Conservation (phyloP, 2,113 vertebrate genomes). For the Climacteris rufus region DNA sequence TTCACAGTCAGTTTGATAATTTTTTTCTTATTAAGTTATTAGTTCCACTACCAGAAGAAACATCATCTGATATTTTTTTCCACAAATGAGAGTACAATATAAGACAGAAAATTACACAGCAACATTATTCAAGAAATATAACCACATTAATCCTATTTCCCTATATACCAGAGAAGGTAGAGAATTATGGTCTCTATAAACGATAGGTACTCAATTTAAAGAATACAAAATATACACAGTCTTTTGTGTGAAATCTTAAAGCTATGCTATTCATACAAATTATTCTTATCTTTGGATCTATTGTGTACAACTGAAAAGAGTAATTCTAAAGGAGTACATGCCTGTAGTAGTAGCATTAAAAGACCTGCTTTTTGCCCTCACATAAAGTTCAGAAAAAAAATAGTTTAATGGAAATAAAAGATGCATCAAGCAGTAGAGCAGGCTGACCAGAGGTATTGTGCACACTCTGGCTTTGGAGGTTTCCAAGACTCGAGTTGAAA, state of each 20-base stretch:
- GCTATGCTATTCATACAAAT: background rate
- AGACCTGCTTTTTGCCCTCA: rapidly evolving
- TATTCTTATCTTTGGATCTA: background rate
- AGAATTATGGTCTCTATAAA: background rate
- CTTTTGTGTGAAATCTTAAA: background rate
- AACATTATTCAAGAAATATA: background rate
- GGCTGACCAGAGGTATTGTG: background rate
- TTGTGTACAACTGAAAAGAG: background rate
- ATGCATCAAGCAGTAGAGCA: background rate
- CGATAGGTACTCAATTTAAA: background rate
- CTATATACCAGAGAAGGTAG: background rate
- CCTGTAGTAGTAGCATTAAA: background rate
- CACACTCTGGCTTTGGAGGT: background rate
- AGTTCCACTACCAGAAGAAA: background rate
- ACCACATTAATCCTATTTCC: background rate
- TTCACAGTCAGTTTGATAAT: background rate
- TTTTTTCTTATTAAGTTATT: background rate
- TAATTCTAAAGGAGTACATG: background rate
- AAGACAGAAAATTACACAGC: background rate
- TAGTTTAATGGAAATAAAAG: background rate
- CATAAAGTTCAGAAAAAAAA: background rate
- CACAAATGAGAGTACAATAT: background rate
- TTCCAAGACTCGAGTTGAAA: background rate
- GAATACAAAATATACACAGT: background rate
- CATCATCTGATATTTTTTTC: background rate